A percentile compares a stretch with the other conserved stretches of the same genome.
Evolutionary conservation across 2,888 invertebrate genomes (phyloP).

Genomic region (Gerris lacustris): DNA sequence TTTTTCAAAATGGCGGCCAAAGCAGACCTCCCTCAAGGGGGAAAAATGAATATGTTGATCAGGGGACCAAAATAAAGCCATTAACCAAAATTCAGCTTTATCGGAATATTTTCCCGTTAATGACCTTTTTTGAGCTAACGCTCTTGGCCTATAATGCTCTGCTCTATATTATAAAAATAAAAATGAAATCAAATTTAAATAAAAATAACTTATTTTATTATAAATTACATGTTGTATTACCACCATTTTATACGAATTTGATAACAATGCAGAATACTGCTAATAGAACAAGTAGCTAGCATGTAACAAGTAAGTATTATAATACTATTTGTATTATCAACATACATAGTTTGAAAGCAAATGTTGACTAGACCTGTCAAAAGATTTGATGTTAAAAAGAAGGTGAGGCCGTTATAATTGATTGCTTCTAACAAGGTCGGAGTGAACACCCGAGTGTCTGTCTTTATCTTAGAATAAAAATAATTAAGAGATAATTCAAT

Average conservation of each 20-base stretch:
- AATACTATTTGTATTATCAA: slow-evolving; percentile 17
- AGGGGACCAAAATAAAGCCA: no score
- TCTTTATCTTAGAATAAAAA: slow-evolving; percentile 25
- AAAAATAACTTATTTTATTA: no score
- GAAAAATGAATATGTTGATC: no score
- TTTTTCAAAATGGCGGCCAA: no score
- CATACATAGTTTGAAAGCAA: slow-evolving; percentile 18
- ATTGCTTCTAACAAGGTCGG: slow-evolving; percentile 55
- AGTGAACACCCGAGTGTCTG: slow-evolving; percentile 24
- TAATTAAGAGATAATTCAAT: slow-evolving; percentile 42
- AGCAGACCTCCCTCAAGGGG: no score
- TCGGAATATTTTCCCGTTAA: no score
- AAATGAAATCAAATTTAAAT: no score
- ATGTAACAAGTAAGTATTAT: slow-evolving; percentile 46
- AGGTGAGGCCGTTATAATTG: slow-evolving; percentile 38
- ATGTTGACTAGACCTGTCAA: slow-evolving; percentile 25
- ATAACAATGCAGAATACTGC: slow-evolving; percentile 38
- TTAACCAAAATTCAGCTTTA: no score
- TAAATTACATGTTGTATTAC: slow-evolving; percentile 27
- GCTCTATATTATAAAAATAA: no score
- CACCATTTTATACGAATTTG: slow-evolving; percentile 42
- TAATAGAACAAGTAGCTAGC: slow-evolving; percentile 39
- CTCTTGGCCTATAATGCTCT: no score
- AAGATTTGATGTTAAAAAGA: slow-evolving; percentile 22
- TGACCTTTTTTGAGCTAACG: no score